Evolutionary conservation across 2,797 vertebrate species (phyloP), one percentile per base, ranked within the genome.

Genomic region (Epinephelus coioides): DNA sequence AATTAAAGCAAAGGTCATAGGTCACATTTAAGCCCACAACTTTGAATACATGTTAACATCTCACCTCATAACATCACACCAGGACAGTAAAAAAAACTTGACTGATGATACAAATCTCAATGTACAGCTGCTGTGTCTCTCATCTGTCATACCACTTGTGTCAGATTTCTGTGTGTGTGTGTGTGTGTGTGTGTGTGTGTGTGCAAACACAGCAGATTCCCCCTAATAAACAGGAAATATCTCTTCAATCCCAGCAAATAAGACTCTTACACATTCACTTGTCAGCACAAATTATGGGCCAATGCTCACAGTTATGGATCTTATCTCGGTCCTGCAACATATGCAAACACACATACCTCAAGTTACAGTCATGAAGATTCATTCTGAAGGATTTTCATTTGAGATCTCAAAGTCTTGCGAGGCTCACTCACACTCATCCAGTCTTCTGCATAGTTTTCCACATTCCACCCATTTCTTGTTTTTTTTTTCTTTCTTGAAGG

Each of bases 381-480:
- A 19, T 66, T 83, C 73, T 69, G 23, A 85, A 49, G 43, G 25
- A 49, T 81, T 69, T 40, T 66, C 34, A 73, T 70, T 69, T 64
- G 12, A 19, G 13, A 54, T 61, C 63, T 73, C 67, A 40, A 64
- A 77, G 57, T 50, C 63, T 67, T 47, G 9, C 17, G 5, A 7
- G 21, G 46, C 71, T 77, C 38, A 12, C 78, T 73, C 74, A 53
- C 66, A 40, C 72, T 63, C 17, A 3, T 72, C 55, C 57, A 7
- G 19, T 85, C 82, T 40, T 83, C 46, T 23, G 57, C 73, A 79
- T 86, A 83, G 47, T 88, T 91, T 84, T 87, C 86, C 83, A 91
- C 86, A 91, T 93, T 91, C 86, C 84, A 86, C 73, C 86, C 82
- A 79, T 90, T 90, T 85, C 69, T 75, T 68, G 66, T 60, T 59